Evolutionary conservation across 2,888 invertebrate species (phyloP).

Genomic region (Dynastes maya): DNA sequence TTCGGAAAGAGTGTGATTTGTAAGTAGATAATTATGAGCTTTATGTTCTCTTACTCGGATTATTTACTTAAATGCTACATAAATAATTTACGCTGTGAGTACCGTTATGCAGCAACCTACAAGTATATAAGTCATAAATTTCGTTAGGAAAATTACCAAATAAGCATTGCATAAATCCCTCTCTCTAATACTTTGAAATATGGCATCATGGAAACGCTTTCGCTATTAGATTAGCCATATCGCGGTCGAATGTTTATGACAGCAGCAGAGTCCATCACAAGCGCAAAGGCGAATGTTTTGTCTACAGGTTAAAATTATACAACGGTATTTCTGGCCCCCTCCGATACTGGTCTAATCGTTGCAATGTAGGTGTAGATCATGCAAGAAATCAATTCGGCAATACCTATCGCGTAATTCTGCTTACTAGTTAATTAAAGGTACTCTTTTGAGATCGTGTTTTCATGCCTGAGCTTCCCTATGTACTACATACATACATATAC

Average conservation of each 20-base stretch:
- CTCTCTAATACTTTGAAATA: slow-evolving; percentile 6
- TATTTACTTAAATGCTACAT: slow-evolving; percentile 14
- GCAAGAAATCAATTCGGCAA: too few species aligned
- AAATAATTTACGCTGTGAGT: slow-evolving; percentile 6
- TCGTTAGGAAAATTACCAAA: slow-evolving; percentile 3
- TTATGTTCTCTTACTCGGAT: slow-evolving; percentile 4
- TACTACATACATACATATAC: too few species aligned
- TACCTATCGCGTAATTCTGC: too few species aligned
- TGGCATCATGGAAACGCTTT: neutral
- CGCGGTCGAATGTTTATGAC: neutral
- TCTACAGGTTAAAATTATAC: slow-evolving; percentile 14
- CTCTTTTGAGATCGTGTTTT: too few species aligned
- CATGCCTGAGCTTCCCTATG: too few species aligned
- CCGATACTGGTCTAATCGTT: too few species aligned
- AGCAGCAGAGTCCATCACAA: neutral
- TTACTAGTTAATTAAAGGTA: neutral
- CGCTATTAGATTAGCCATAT: neutral
- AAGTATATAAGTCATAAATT: slow-evolving; percentile 10
- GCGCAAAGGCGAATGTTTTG: slow-evolving; percentile 6
- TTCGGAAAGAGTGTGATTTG: slow-evolving; percentile 8
- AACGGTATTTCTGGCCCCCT: neutral
- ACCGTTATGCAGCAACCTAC: neutral
- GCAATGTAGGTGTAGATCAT: too few species aligned
- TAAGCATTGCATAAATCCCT: neutral
- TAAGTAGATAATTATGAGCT: neutral